Base-by-base conservation (phyloP, 2,888 invertebrate species). In the Pandemis heparana region DNA sequence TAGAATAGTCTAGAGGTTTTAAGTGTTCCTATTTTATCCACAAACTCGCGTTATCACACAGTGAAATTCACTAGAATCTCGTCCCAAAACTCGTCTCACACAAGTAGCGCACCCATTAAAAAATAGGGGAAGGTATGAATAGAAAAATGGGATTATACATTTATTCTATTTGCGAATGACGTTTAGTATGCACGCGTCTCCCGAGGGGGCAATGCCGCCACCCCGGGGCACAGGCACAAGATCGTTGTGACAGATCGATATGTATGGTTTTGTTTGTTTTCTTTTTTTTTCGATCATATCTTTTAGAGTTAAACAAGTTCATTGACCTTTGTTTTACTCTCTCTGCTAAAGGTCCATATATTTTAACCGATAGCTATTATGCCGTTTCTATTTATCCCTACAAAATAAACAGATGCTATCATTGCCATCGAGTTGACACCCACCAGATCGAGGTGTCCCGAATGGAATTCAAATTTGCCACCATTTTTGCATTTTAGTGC, bases 71-170 rank as follows among this genome's bases (percentile, higher is more conserved):
- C 64, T 23, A 12, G 14, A 7, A 68, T 38, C 51, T 67, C 66
- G 10, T 39, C 10, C 23, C 56, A 23, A 56, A 23, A 16, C 10
- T 23, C 10, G 8, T 5, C 10, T 10, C 56, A 56, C 38, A 32
- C 59, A 43, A 63, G 74, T 74, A 60, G 23, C 70, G 74, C 63
- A 53, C 32, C 72, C 65, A 71, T 75, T 74, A 75, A 73, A 75
- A 68, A 76, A 65, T 71, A 76, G 75, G 79, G 78, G 73, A 70
- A 69, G 7, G 75, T 59, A 70, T 75, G 86, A 86, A 88, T 91
- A 91, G 90, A 89, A 87, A 90, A 88, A 89, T 88, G 87, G 85
- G 80, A 89, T 89, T 88, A 91, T 87, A 90, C 89, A 91, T 92
- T 89, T 90, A 91, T 91, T 89, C 87, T 90, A 91, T 91, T 88